phyloP scores from a whole-genome alignment of 2,797 vertebrate species.

The Sebastes goodei region DNA sequence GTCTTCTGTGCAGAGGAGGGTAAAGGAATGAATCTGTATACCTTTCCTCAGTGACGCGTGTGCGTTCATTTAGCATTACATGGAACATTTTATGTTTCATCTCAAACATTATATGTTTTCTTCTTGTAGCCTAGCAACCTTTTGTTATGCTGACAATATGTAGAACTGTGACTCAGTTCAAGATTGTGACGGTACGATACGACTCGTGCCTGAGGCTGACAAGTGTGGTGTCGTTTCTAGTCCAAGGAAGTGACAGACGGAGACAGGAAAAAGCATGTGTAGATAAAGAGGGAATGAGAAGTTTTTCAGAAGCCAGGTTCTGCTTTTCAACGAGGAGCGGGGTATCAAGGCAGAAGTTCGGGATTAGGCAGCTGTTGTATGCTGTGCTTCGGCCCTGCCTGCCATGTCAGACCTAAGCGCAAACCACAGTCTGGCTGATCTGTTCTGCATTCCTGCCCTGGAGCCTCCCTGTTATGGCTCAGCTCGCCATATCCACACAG shows the following conservation, averaged over 20 bases:
- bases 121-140: constrained; percentile 8
- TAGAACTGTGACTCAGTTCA: constrained; percentile 5
- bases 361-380: constrained; percentile 75
- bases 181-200: constrained; percentile 18
- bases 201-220: constrained; percentile 38
- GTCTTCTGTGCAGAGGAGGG: background rate
- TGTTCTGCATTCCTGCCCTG: constrained; percentile 81
- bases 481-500: constrained; percentile 72
- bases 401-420: constrained; percentile 49
- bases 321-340: constrained; percentile 17
- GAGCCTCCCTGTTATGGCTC: constrained; percentile 69
- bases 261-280: constrained; percentile 9
- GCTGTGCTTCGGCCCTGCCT: constrained; percentile 39
- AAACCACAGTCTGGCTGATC: constrained; percentile 69
- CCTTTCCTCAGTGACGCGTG: background rate
- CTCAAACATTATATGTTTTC: background rate
- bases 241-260: constrained; percentile 29
- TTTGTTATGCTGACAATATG: constrained; percentile 10
- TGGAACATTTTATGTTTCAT: background rate
- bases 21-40: background rate
- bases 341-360: constrained; percentile 42
- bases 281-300: constrained; percentile 8
- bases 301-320: constrained; percentile 36
- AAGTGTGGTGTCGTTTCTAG: constrained; percentile 41
- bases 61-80: background rate